Percentiles rank a stretch among this genome's conserved stretches.
These are phyloP conservation scores for Falco novaeseelandiae DNA, from an alignment of 2,797 vertebrate genomes.

Conservation along the genomic window DNA sequence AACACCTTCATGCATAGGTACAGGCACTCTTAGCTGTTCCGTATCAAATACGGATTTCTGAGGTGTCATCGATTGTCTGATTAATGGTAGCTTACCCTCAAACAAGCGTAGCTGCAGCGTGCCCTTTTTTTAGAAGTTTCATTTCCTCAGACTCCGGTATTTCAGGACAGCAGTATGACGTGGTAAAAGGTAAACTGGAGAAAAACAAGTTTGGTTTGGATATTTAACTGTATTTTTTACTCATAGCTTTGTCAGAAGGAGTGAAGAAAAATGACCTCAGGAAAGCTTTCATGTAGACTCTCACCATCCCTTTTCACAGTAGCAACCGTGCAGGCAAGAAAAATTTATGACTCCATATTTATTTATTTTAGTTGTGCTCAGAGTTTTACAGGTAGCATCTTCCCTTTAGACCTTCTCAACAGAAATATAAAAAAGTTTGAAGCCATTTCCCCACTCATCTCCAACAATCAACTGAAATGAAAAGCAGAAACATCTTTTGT, in stretches of 20 bases:
- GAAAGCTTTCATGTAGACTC: neutral
- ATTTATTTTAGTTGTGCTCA: conserved; percentile 66
- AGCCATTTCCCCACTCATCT: conserved; percentile 4
- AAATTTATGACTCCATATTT: neutral
- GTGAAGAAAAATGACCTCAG: neutral
- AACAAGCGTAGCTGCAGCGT: neutral
- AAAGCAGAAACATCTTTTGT: conserved; percentile 36
- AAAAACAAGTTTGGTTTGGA: neutral
- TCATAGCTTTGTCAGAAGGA: neutral
- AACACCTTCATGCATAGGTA: neutral
- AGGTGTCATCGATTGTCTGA: neutral
- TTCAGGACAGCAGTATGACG: neutral
- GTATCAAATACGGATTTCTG: neutral
- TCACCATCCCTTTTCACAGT: neutral
- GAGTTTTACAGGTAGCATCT: conserved; percentile 62
- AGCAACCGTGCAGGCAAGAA: neutral
- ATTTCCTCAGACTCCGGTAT: neutral
- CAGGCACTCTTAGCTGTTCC: neutral
- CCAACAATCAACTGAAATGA: conserved; percentile 23
- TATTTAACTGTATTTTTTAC: neutral
- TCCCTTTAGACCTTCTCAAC: conserved; percentile 68
- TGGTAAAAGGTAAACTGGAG: neutral
- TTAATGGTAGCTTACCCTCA: neutral
- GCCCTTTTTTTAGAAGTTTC: neutral
- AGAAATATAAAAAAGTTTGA: conserved; percentile 56